These are phyloP conservation scores for Hofmannophila pseudospretella DNA, from an alignment of 2,888 invertebrate species.

Conservation along the genomic window DNA sequence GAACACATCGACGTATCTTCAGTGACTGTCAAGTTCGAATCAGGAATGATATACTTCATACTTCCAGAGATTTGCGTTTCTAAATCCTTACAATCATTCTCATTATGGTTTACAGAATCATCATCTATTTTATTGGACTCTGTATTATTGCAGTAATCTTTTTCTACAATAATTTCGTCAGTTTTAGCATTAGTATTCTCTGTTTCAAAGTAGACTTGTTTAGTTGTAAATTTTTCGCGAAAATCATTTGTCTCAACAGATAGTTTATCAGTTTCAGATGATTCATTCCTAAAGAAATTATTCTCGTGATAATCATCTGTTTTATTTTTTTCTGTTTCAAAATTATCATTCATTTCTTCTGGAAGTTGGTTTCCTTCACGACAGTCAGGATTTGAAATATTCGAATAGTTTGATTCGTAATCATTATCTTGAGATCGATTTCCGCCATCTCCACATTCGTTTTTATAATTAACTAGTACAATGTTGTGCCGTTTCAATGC, in stretches of 20 bases:
- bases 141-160: neutral
- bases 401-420: neutral
- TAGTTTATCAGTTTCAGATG: neutral
- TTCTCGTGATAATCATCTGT: too few relatives aligned
- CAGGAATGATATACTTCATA: neutral
- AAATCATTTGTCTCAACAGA: neutral
- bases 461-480: conserved; percentile 9
- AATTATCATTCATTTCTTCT: neutral
- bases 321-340: neutral
- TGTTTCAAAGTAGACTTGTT: neutral
- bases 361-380: neutral
- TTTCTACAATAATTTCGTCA: neutral
- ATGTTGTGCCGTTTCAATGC: conserved; percentile 31
- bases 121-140: neutral
- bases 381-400: neutral
- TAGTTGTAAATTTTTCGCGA: neutral
- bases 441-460: neutral
- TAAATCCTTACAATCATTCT: neutral
- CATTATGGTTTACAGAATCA: neutral
- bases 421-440: neutral
- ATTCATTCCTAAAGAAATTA: neutral
- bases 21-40: neutral
- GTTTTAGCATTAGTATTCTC: neutral
- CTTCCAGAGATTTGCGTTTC: neutral
- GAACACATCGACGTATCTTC: neutral